phyloP scores from a whole-genome alignment of 1,140 invertebrate genomes.

The Bicyclus anynana region DNA sequence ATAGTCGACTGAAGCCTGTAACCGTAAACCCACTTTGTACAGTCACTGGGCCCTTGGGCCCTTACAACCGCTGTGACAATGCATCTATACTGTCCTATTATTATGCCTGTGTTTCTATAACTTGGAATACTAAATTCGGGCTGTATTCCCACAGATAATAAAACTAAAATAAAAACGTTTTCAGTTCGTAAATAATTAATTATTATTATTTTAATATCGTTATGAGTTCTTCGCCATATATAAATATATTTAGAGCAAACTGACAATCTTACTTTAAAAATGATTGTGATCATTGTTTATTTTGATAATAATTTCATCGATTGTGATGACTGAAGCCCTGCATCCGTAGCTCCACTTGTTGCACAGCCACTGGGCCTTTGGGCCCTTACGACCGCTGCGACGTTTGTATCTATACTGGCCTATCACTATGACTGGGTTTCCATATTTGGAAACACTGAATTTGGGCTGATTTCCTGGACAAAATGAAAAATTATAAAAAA shows the following conservation, averaged over 20 bases:
- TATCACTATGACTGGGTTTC: conserved; percentile 24
- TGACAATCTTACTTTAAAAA: no score
- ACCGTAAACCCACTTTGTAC: neutral
- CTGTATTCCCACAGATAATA: no score
- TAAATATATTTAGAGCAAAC: no score
- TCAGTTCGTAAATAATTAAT: no score
- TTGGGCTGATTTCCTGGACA: no score
- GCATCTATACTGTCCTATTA: neutral
- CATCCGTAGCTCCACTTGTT: conserved; percentile 12
- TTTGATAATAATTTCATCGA: conserved; percentile 19
- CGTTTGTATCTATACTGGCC: conserved; percentile 17
- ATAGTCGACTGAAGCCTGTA: neutral
- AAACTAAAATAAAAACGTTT: no score
- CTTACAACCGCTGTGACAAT: neutral
- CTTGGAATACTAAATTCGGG: neutral
- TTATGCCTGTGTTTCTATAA: neutral
- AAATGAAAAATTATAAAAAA: no score
- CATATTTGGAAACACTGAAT: neutral
- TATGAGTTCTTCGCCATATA: no score
- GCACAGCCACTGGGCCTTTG: conserved; percentile 13
- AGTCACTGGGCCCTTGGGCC: neutral
- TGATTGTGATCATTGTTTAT: conserved; percentile 10
- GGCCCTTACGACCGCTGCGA: conserved; percentile 7
- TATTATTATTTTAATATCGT: no score
- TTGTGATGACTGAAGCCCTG: conserved; percentile 24